Evolutionary conservation across 2,797 vertebrate genomes (phyloP).

Genomic region (Fratercula arctica): DNA sequence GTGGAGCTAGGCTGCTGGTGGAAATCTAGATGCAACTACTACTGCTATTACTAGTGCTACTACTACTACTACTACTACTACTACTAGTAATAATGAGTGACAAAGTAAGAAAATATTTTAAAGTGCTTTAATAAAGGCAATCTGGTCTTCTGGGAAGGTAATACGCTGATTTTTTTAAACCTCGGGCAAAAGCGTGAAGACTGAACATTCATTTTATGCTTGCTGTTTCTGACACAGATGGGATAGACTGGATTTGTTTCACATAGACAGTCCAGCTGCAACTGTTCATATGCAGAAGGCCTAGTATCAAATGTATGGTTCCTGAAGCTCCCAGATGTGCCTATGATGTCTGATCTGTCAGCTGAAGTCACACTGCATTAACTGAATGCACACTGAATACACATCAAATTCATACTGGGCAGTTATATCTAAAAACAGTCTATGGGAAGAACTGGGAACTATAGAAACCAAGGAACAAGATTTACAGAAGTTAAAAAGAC

Average conservation of each 20-base stretch:
- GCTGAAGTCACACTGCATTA: background rate
- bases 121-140: background rate
- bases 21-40: background rate
- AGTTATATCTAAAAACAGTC: background rate
- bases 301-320: background rate
- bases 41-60: too few species aligned
- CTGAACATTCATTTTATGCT: background rate
- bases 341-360: background rate
- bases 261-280: background rate
- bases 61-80: background rate
- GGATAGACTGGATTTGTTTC: background rate
- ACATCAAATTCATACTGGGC: background rate
- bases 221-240: background rate
- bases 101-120: background rate
- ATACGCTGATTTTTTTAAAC: background rate
- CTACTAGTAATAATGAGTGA: background rate
- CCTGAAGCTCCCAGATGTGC: background rate
- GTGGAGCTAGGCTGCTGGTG: background rate
- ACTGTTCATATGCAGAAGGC: background rate
- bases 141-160: background rate
- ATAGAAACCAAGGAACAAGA: background rate
- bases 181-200: background rate
- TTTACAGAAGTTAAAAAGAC: background rate
- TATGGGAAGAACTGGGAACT: background rate
- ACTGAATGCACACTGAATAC: background rate